Base-by-base conservation (phyloP, 2,113 vertebrate species). In the Dicerorhinus sumatrensis region DNA sequence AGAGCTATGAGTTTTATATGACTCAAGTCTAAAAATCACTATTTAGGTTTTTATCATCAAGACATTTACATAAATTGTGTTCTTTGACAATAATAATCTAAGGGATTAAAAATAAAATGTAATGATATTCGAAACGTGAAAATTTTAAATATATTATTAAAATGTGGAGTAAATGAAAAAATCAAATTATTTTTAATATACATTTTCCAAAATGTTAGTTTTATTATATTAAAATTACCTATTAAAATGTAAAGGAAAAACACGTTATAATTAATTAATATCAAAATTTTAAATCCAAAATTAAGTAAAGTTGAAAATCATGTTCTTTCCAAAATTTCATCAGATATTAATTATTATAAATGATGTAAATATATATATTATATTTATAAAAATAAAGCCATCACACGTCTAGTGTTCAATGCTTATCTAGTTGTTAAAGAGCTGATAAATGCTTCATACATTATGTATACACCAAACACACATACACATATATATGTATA, bases 211-310 rank as follows among this genome's bases (percentile, higher is more conserved):
- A 42, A 94, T 5, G 31, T 54, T 33, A 56, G 84, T 33, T 80
- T 54, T 31, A 67, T 76, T 58, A 48, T 48, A 31, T 36, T 67
- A 95, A 76, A 48, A 58, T 69, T 84, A 56, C 23, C 23, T 39
- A 58, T 39, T 46, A n/a, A 51, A 83, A 46, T 65, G 2, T 67
- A 75, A 83, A 83, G 58, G 60, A 6, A 58, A 90, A 81, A n/a
- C 65, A 67, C 6, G 20, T 33, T 79, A 67, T 14, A 31, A 27
- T 67, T 62, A 87, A 87, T 58, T 75, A 67, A 29, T 48, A 54
- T 88, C 14, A 42, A 72, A 89, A 21, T 75, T 75, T 83, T 83
- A 83, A 89, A 83, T 56, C 29, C 48, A 46, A 83, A 95, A 83
- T 58, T 58, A 94, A 39, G 9, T 73, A 82, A 75, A 83, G 39